These are phyloP conservation scores for Fragum fragum DNA, from an alignment of 2,888 invertebrate genomes.

Conservation along the genomic window DNA sequence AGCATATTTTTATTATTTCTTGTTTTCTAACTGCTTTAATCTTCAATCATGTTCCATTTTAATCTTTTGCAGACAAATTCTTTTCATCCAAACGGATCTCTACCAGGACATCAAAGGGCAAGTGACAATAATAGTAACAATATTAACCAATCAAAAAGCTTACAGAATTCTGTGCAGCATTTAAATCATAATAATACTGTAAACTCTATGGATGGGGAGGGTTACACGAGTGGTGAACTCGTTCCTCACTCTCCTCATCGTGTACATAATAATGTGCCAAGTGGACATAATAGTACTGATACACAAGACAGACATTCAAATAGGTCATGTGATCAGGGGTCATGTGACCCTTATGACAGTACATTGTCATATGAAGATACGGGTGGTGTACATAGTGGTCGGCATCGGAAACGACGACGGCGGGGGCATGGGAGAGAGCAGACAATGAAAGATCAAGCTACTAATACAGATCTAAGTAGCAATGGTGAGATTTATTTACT, in stretches of 20 bases:
- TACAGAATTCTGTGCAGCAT: slow-evolving; percentile 69
- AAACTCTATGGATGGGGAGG: slow-evolving; percentile 59
- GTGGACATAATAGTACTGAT: slow-evolving; percentile 69
- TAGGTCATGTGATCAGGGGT: slow-evolving; percentile 68
- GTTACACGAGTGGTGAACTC: slow-evolving; percentile 68
- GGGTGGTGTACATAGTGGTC: slow-evolving; percentile 70
- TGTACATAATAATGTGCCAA: slow-evolving; percentile 68
- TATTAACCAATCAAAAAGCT: slow-evolving; percentile 73
- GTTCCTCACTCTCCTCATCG: slow-evolving; percentile 61
- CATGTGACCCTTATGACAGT: slow-evolving; percentile 74
- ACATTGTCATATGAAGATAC: slow-evolving; percentile 71
- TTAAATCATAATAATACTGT: slow-evolving; percentile 57
- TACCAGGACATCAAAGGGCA: slow-evolving; percentile 71
- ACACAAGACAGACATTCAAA: slow-evolving; percentile 71
- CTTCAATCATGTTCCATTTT: too few relatives aligned
- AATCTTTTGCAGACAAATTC: slow-evolving; percentile 65
- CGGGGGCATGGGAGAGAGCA: slow-evolving; percentile 72
- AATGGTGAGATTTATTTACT: too few relatives aligned
- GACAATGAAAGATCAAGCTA: slow-evolving; percentile 81
- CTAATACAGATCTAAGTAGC: slow-evolving; percentile 83
- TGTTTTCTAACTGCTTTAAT: too few relatives aligned
- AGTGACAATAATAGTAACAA: slow-evolving; percentile 81
- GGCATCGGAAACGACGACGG: slow-evolving; percentile 75
- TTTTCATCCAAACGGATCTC: slow-evolving; percentile 74
- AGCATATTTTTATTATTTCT: too few relatives aligned